Base-by-base conservation (phyloP, 2,888 invertebrate genomes). In the Diogma glabrata region DNA sequence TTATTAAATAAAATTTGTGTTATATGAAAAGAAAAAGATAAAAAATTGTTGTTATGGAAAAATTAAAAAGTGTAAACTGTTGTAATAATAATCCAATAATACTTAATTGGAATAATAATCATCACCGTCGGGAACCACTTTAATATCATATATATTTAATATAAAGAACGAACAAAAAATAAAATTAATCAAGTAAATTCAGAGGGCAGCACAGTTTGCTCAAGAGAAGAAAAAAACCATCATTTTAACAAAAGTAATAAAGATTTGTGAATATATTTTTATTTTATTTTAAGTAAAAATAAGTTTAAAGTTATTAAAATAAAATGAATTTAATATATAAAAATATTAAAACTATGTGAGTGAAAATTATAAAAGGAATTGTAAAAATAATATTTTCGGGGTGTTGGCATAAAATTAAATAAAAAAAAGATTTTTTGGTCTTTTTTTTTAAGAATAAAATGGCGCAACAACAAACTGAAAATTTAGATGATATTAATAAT, bases 401-500 rank as follows among this genome's bases (percentile, higher is more conserved):
- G 43, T 43, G 43, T 43, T 43, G 43, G 43, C 43, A 43, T 43
- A 43, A 43, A 43, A 43, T 22, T 43, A n/a, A n/a, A n/a, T n/a
- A n/a, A n/a, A n/a, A n/a, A n/a, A n/a, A n/a, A n/a, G n/a, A n/a
- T n/a, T n/a, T n/a, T n/a, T n/a, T n/a, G n/a, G n/a, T n/a, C n/a
- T n/a, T n/a, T n/a, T n/a, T n/a, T n/a, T n/a, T n/a, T n/a, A 50
- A 45, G n/a, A 6, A 46, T 20, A 28, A 54, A 57, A 61, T 61
- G 61, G 61, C 60, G 56, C 61, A 60, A 54, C 61, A 60, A 56
- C 61, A 61, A 56, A 58, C 59, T 52, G 57, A 60, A 50, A 59
- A 54, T 56, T 54, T 60, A 52, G 60, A 56, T 56, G 60, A 61
- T 56, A 57, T 61, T 49, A 59, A 57, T 57, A 57, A 50, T 40